A percentile compares a stretch with the other conserved stretches of the same genome.
Conservation (phyloP, 1,140 invertebrate genomes). For the Probaryconus sp. region DNA sequence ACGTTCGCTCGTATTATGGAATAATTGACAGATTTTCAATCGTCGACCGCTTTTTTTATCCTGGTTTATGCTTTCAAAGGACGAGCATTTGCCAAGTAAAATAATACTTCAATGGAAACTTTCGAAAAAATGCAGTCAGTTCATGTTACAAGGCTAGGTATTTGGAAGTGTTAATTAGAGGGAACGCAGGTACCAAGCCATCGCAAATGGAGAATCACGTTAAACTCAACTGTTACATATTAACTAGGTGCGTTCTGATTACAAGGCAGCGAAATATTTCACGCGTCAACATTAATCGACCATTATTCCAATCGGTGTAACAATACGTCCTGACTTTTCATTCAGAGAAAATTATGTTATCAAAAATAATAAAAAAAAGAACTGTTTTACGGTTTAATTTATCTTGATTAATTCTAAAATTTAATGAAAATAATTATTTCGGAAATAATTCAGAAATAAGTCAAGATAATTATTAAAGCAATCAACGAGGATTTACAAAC, state of each 20-base stretch:
- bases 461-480: too few relatives aligned
- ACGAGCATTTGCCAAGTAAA: neutral
- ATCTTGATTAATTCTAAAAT: too few relatives aligned
- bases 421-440: too few relatives aligned
- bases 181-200: conserved; percentile 1
- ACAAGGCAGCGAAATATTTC: conserved; percentile 17
- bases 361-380: too few relatives aligned
- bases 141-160: conserved; percentile 15
- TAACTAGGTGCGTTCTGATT: conserved; percentile 34
- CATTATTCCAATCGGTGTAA: neutral
- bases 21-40: conserved; percentile 19
- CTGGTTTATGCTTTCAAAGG: conserved; percentile 5
- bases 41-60: neutral
- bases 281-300: conserved; percentile 1
- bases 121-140: neutral
- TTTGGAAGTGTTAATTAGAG: conserved; percentile 37
- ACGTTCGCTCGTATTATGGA: neutral
- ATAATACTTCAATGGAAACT: neutral
- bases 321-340: too few relatives aligned
- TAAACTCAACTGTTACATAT: conserved; percentile 24
- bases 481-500: too few relatives aligned
- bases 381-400: too few relatives aligned
- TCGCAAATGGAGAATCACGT: conserved; percentile 11
- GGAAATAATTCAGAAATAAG: too few relatives aligned
- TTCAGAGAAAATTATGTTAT: too few relatives aligned